Evolutionary conservation across 1,140 invertebrate genomes (phyloP), one percentile per base, ranked within the genome.

Genomic region (Lasioglossum albipes): DNA sequence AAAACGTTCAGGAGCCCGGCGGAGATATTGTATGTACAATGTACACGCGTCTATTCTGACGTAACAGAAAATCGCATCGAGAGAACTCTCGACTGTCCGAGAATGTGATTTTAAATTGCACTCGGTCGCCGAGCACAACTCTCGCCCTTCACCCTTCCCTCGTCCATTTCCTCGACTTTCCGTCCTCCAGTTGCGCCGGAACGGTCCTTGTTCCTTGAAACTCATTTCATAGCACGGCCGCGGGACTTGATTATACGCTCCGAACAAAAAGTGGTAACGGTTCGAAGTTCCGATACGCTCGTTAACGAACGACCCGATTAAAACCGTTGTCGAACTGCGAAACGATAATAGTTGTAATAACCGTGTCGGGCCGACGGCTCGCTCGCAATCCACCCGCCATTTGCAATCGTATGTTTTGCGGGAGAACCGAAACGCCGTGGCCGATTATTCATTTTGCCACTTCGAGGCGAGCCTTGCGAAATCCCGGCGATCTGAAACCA

Each of bases 61-160:
- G 57, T 71, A 62, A 61, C 22, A 20, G 42, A 27, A 52, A 77
- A 70, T 77, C 41, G 18, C 12, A 22, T 59, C 69, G 20, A 31
- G 18, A 16, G 18, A 12, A 41, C 6, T 12, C 6, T 12, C 20
- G 49, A 18, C 67, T 4, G 41, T 42, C 61, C 75, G 41, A 41
- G 27, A 36, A 49, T 70, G 10, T 7, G 69, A 62, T 61, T 62
- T 77, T 49, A 77, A 77, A 71, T 71, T 71, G 27, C 10, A 68
- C 4, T 20, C 36, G 12, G 57, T 61, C 27, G 65, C 6, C 10
- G 31, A 61, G 18, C 65, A 27, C 42, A 10, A 18, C 18, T 13
- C 52, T 54, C 52, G 18, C 52, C 52, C 5, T 6, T 12, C 52
- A 16, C 52, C 12, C 18, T 5, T 16, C 52, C 45, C 9, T 49